These are phyloP conservation scores for Scomberomorus guttatus DNA, from an alignment of 2,797 vertebrate species.

Conservation along the genomic window DNA sequence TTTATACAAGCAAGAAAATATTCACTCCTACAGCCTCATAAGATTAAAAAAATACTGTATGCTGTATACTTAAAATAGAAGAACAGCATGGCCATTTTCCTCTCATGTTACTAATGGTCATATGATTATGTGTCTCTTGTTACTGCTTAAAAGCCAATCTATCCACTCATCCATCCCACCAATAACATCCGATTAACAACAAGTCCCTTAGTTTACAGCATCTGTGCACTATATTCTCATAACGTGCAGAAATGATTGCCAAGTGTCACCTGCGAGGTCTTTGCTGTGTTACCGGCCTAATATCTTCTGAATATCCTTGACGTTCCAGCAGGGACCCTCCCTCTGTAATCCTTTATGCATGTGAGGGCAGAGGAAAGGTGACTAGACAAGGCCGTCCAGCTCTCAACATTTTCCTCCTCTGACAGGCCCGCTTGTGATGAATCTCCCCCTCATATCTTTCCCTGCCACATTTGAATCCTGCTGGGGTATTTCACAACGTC, in stretches of 20 bases:
- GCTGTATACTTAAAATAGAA: too few relatives aligned
- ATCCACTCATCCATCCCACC: neutral
- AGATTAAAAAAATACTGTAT: neutral
- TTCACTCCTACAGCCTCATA: neutral
- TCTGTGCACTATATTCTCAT: neutral
- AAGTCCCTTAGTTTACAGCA: neutral
- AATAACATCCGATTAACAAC: neutral
- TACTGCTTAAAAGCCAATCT: neutral
- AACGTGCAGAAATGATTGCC: neutral
- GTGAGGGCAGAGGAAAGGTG: conserved; percentile 35
- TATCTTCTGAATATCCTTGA: conserved; percentile 48
- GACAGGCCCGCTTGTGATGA: conserved; percentile 45
- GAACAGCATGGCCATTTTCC: neutral
- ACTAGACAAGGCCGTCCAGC: conserved; percentile 21
- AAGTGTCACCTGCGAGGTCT: conserved; percentile 7
- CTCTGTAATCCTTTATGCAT: conserved; percentile 41
- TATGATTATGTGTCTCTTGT: neutral
- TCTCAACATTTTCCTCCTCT: conserved; percentile 8
- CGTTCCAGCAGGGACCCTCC: neutral
- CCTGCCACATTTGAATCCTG: conserved; percentile 59
- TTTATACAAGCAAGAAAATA: neutral
- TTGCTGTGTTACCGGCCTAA: neutral
- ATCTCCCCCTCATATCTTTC: conserved; percentile 43
- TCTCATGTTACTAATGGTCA: neutral
- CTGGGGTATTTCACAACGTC: conserved; percentile 35